These are phyloP conservation scores for Lithobates pipiens DNA, from an alignment of 2,797 vertebrate species.

Conservation along the genomic window DNA sequence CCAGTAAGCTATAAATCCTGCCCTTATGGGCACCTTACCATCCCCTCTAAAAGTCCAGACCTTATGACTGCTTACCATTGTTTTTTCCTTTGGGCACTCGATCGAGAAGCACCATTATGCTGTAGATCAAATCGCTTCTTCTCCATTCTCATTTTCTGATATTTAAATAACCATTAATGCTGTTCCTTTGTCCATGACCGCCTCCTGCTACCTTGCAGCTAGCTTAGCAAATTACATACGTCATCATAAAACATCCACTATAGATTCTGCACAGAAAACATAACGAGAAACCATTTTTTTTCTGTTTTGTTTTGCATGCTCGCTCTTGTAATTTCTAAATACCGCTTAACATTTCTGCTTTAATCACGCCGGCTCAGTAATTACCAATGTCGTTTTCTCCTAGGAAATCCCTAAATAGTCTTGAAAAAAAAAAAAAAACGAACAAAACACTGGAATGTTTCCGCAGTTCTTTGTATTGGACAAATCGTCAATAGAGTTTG, in stretches of 20 bases:
- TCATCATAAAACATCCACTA: conserved; percentile 44
- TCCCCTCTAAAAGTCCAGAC: background rate
- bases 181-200: background rate
- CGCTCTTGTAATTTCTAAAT: conserved; percentile 49
- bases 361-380: conserved; percentile 36
- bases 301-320: conserved; percentile 21
- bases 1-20: too few relatives aligned
- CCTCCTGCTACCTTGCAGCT: conserved; percentile 31
- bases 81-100: too few relatives aligned
- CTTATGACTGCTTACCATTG: too few relatives aligned
- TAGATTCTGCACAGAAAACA: conserved; percentile 33
- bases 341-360: conserved; percentile 42
- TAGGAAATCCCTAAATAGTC: conserved; percentile 39
- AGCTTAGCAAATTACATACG: conserved; percentile 20
- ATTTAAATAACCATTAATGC: background rate
- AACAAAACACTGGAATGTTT: background rate
- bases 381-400: conserved; percentile 32
- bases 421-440: conserved; percentile 18
- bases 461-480: background rate
- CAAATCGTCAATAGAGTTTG: background rate
- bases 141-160: conserved; percentile 1
- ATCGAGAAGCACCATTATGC: too few relatives aligned
- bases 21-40: background rate
- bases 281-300: conserved; percentile 28
- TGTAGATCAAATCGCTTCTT: background rate